Base-by-base conservation (phyloP, 2,113 vertebrate species). In the Telmatochromis sp. region DNA sequence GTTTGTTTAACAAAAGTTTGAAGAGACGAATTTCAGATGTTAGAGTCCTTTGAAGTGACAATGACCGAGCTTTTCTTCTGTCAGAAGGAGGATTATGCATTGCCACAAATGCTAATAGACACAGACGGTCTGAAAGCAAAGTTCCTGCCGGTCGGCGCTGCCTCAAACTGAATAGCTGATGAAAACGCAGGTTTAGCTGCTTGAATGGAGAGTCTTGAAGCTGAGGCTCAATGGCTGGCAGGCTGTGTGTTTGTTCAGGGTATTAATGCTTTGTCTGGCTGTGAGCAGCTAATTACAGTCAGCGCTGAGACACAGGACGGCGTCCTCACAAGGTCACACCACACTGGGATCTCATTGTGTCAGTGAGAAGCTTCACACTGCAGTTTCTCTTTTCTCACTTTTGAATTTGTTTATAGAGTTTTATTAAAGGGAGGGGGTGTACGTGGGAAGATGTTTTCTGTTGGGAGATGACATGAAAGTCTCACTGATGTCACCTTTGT, bases 191-290 rank as follows among this genome's bases (percentile, higher is more conserved):
- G 70, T 75, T 75, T 75, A 47, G 70, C 42, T 75, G 68, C 68
- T 75, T 75, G 40, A 75, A 45, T 47, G 70, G 1, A 47, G 70
- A 75, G 70, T 47, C 42, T 75, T 75, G 68, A 75, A 75, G 68
- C 68, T 75, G 42, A 31, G 42, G 70, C 70, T 75, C 70, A 75
- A 19, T 49, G 9, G 23, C 70, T 75, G 42, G 23, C 42, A 49
- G 70, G 23, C 70, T 49, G 42, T 37, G 79, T 93, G 93, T 96
- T 96, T 95, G 90, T 87, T 85, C 88, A 91, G 89, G 86, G 93
- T 94, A 90, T 95, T 93, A 94, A 81, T 6, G 60, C 92, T 95
- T 94, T 95, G 93, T 96, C 92, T 93, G 92, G 82, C 84, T 40
- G 85, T 54, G 45, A 88, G 84, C 45, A 42, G 82, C 91, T 92